Evolutionary conservation across 2,797 vertebrate species (phyloP), one percentile per base, ranked within the genome.

Genomic region (Mormyrus hasselquistii): DNA sequence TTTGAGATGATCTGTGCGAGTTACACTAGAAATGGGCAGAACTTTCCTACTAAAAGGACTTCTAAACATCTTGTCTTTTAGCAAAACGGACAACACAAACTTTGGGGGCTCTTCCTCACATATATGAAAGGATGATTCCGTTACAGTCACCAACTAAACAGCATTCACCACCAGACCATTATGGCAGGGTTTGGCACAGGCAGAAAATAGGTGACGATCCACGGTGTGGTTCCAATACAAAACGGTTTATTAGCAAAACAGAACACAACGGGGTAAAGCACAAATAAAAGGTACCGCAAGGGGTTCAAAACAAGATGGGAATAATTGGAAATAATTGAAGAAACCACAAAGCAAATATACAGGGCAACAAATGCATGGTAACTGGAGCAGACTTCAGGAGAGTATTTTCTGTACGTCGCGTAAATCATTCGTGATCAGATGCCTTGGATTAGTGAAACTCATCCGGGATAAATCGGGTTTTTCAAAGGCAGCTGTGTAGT

Each of bases 1-100:
- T 41, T 57, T 50, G 87, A 53, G 90, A 87, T 88, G 89, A 86
- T 76, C 55, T 87, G 73, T 87, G 84, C 52, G 52, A 22, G 62
- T 88, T 47, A 69, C 86, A 84, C 29, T 14, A 79, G 53, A 82
- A 90, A 87, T 62, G 52, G 88, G 53, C 9, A 29, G 44, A 88
- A 88, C 34, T 57, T 79, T 16, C 44, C 41, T 79, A 38, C 34
- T 79, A 47, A 82, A 41, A 47, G 19, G 14, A 16, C 52, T 47
- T 22, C 19, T 4, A 44, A 50, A 53, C 41, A 1, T 34, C 38
- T 29, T 86, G 83, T 7, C 47, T 25, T 50, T 73, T 44, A 73
- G 49, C 7, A 59, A 57, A 89, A 69, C n/a, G 22, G 88, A 65
- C 14, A 62, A 9, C 73, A 76, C 9, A 3, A 38, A 25, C 9